Conservation (phyloP, 2,888 invertebrate genomes). For the Pachymerium ferrugineum region DNA sequence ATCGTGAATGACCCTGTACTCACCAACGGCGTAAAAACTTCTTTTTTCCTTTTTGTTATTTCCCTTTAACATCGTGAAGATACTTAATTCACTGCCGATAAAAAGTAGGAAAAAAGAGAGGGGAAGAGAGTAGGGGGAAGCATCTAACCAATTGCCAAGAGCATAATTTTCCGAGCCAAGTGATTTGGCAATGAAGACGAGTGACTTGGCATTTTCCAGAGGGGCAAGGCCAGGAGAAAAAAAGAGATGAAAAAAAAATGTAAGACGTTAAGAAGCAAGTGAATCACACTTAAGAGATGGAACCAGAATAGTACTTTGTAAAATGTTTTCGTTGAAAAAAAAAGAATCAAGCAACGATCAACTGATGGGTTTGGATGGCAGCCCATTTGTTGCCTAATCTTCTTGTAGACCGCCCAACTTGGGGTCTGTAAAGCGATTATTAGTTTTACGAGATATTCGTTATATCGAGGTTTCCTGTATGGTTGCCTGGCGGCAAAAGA, state of each 20-base stretch:
- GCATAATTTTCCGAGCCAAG: conserved; percentile 6
- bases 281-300: neutral
- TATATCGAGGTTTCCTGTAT: conserved; percentile 12
- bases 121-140: neutral
- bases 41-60: no score
- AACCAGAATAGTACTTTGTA: neutral
- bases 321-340: no score
- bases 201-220: conserved; percentile 21
- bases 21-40: no score
- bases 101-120: neutral
- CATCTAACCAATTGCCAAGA: neutral
- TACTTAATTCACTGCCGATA: neutral
- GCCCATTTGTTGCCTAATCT: neutral
- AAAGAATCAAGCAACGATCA: no score
- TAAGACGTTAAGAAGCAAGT: neutral
- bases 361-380: neutral
- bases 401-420: neutral
- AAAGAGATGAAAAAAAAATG: neutral
- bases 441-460: conserved; percentile 2
- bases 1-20: no score
- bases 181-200: conserved; percentile 11
- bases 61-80: no score
- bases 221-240: neutral
- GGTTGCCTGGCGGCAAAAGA: neutral
- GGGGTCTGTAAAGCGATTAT: conserved; percentile 1